Percentiles rank a stretch among this genome's conserved stretches.
phyloP scores from a whole-genome alignment of 1,140 invertebrate species.

The Bombus balteatus region DNA sequence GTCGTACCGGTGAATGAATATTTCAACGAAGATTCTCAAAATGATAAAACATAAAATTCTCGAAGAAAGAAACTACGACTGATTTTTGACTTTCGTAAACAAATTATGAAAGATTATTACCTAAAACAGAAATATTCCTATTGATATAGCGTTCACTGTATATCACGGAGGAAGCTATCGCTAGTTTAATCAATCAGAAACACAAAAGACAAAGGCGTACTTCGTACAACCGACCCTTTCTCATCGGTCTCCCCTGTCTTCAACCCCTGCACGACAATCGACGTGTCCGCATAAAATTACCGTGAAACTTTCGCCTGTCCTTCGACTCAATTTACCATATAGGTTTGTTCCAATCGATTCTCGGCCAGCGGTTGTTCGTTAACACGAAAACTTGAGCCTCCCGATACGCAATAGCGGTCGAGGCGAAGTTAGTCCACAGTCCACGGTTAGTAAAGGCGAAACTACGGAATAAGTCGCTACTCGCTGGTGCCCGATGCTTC shows the following conservation, averaged over 20 bases:
- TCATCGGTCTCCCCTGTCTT: background rate
- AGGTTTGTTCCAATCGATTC: constrained; percentile 35
- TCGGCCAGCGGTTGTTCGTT: constrained; percentile 26
- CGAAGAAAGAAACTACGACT: background rate
- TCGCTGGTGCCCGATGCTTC: background rate
- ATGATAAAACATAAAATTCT: background rate
- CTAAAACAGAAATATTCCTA: background rate
- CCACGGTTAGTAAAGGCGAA: background rate
- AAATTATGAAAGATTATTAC: too few relatives aligned
- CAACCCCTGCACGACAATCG: background rate
- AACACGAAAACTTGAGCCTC: constrained; percentile 46
- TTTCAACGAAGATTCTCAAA: background rate
- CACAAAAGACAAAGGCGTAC: background rate
- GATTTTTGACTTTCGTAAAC: background rate
- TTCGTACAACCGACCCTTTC: background rate
- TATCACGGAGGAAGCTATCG: background rate
- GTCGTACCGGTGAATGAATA: too few relatives aligned
- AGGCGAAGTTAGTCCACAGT: background rate
- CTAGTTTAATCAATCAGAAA: background rate
- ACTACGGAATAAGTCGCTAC: constrained; percentile 19
- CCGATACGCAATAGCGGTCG: constrained; percentile 33
- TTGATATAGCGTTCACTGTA: too few relatives aligned
- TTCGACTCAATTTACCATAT: constrained; percentile 35
- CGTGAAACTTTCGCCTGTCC: constrained; percentile 33
- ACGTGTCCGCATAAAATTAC: constrained; percentile 23